A percentile compares a stretch with the other conserved stretches of the same genome.
Evolutionary conservation across 2,888 invertebrate species (phyloP).

Genomic region (Cetonia aurata): DNA sequence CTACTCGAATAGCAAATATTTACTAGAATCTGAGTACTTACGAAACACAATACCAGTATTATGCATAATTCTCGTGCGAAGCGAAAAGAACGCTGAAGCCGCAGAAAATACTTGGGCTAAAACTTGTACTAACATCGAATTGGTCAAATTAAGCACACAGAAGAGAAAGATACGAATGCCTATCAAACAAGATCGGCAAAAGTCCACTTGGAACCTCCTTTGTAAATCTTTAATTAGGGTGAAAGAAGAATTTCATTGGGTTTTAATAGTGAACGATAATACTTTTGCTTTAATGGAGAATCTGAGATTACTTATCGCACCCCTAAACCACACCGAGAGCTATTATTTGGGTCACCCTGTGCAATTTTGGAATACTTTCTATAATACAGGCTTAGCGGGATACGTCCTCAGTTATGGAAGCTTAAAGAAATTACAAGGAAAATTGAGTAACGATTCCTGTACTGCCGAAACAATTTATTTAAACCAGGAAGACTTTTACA

Average conservation of each 20-base stretch:
- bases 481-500: constrained; percentile 72
- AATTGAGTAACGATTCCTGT: constrained; percentile 66
- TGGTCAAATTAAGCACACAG: constrained; percentile 53
- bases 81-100: constrained; percentile 53
- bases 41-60: constrained; percentile 52
- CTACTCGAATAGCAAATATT: constrained; percentile 45
- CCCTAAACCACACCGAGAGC: constrained; percentile 63
- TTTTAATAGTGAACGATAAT: constrained; percentile 70
- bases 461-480: constrained; percentile 67
- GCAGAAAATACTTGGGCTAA: constrained; percentile 61
- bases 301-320: constrained; percentile 68
- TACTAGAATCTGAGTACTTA: constrained; percentile 54
- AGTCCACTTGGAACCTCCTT: constrained; percentile 61
- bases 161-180: constrained; percentile 56
- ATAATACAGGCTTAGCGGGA: constrained; percentile 71
- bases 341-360: constrained; percentile 72
- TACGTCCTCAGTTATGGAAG: constrained; percentile 70
- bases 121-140: constrained; percentile 59
- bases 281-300: constrained; percentile 72
- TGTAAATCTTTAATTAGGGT: constrained; percentile 57
- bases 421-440: constrained; percentile 63
- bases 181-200: constrained; percentile 54
- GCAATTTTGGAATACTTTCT: constrained; percentile 69
- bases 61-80: constrained; percentile 55
- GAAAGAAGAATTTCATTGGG: constrained; percentile 65